Percentiles rank a stretch among this genome's conserved stretches.
Evolutionary conservation across 2,888 invertebrate species (phyloP).

Genomic region (Eulithis prunata): DNA sequence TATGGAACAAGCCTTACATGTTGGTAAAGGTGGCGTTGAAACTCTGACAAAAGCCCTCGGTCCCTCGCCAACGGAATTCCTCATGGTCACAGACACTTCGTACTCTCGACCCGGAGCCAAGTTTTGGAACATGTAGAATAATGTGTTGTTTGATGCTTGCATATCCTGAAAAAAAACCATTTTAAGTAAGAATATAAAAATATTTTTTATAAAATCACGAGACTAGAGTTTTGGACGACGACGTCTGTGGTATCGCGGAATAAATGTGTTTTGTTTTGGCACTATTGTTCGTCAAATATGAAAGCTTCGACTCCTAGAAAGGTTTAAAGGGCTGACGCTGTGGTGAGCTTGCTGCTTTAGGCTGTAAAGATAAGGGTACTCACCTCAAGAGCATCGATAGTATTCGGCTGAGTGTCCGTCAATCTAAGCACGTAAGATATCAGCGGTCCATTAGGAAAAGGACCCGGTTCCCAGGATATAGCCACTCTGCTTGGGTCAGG

Average conservation of each 20-base stretch:
- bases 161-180: slow-evolving; percentile 85
- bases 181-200: too few relatives aligned
- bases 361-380: slow-evolving; percentile 9
- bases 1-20: slow-evolving; percentile 73
- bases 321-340: too few relatives aligned
- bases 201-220: too few relatives aligned
- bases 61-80: slow-evolving; percentile 92
- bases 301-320: too few relatives aligned
- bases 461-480: slow-evolving; percentile 94
- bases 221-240: too few relatives aligned
- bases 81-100: slow-evolving; percentile 90
- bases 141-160: slow-evolving; percentile 87
- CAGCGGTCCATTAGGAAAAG: slow-evolving; percentile 94
- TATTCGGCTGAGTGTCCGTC: slow-evolving; percentile 81
- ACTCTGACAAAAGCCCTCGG: slow-evolving; percentile 87
- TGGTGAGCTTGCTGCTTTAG: too few relatives aligned
- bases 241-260: too few relatives aligned
- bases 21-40: slow-evolving; percentile 87
- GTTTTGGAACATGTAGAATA: slow-evolving; percentile 91
- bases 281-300: too few relatives aligned
- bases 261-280: too few relatives aligned
- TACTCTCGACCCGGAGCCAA: slow-evolving; percentile 89
- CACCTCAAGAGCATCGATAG: slow-evolving; percentile 87
- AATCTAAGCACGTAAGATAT: slow-evolving; percentile 93
- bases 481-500: slow-evolving; percentile 93